phyloP scores from a whole-genome alignment of 2,888 invertebrate genomes.

The Macroteleia sp. region DNA sequence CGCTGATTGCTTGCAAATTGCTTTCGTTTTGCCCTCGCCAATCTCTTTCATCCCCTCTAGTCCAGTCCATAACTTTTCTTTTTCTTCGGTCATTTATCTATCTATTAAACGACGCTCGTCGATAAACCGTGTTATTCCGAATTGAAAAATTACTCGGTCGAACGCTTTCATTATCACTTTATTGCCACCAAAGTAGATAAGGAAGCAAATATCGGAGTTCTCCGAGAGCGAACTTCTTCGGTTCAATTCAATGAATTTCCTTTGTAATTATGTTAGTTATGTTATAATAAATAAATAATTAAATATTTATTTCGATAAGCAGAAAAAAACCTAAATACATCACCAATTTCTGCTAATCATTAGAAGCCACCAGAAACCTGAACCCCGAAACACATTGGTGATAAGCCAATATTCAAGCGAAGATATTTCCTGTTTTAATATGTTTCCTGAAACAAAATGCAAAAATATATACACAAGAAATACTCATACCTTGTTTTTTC shows the following conservation, averaged over 20 bases:
- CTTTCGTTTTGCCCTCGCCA: slow-evolving; percentile 68
- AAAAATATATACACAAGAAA: no score
- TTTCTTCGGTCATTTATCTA: slow-evolving; percentile 56
- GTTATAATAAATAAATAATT: no score
- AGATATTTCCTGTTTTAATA: no score
- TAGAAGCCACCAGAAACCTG: no score
- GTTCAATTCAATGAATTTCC: slow-evolving; percentile 24
- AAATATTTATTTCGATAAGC: no score
- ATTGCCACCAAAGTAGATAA: slow-evolving; percentile 41
- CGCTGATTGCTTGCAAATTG: slow-evolving; percentile 78
- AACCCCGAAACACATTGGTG: no score
- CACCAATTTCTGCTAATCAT: no score
- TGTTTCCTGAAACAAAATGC: no score
- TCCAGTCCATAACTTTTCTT: slow-evolving; percentile 54
- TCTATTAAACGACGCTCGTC: slow-evolving; percentile 48
- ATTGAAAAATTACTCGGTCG: slow-evolving; percentile 58
- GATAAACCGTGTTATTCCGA: slow-evolving; percentile 47
- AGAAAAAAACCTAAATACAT: no score
- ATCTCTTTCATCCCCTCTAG: slow-evolving; percentile 55
- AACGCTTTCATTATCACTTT: slow-evolving; percentile 56
- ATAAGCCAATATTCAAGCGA: no score
- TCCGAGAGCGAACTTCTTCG: slow-evolving; percentile 4
- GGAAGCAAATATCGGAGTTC: slow-evolving; percentile 31
- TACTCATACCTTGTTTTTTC: no score
- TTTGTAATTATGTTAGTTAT: no score